Evolutionary conservation across 2,888 invertebrate genomes (phyloP).

Genomic region (Apoda limacodes): DNA sequence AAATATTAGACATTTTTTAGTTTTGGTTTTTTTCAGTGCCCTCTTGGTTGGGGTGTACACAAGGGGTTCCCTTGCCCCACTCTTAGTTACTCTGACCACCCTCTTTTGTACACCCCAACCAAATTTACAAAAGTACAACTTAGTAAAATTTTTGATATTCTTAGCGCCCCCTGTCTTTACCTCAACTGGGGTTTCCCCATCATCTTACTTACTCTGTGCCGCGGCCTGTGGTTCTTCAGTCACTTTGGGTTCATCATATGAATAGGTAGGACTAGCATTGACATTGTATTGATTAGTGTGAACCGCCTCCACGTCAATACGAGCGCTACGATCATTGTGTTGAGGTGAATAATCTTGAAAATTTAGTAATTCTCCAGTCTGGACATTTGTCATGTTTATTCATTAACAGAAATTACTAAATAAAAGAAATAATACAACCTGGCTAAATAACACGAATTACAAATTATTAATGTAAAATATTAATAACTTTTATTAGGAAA

Average conservation of each 20-base stretch:
- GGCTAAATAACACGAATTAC: not conserved
- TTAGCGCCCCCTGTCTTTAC: no score
- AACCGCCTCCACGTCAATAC: conserved; percentile 74
- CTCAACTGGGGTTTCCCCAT: no score
- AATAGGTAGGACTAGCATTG: conserved; percentile 46
- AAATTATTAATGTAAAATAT: not conserved
- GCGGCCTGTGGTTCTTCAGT: conserved; percentile 36
- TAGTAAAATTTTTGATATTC: no score
- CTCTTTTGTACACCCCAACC: no score
- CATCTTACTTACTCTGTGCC: conserved; percentile 37
- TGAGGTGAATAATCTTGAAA: conserved; percentile 79
- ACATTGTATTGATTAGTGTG: conserved; percentile 60
- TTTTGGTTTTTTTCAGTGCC: no score
- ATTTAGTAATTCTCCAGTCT: conserved; percentile 74
- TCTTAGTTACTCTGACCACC: no score
- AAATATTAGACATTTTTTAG: no score
- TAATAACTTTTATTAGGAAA: not conserved
- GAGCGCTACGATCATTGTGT: conserved; percentile 69
- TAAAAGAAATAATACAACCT: not conserved
- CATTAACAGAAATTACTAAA: not conserved
- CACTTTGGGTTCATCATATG: conserved; percentile 38
- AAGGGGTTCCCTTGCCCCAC: no score
- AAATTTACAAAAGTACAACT: no score
- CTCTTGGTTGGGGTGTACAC: no score
- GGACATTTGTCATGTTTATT: conserved; percentile 45